Percentiles rank a stretch among this genome's conserved stretches.
These are phyloP conservation scores for Zophobas atratus DNA, from an alignment of 1,140 invertebrate genomes.

Conservation along the genomic window DNA sequence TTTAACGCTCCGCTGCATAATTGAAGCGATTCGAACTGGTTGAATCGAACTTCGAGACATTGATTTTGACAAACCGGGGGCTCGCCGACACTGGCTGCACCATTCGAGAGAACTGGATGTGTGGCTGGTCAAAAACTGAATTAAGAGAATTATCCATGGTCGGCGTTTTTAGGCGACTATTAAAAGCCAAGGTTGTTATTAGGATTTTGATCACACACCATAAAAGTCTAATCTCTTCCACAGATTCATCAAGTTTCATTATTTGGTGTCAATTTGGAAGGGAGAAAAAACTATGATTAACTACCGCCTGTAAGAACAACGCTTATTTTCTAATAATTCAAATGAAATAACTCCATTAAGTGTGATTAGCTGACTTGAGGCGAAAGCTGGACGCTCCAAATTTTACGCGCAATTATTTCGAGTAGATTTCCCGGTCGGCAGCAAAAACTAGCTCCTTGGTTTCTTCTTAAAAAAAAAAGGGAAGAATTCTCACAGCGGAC, in stretches of 20 bases:
- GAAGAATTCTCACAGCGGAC: no score
- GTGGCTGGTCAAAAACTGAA: constrained; percentile 35
- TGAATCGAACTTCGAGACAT: neutral
- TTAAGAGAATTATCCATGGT: constrained; percentile 36
- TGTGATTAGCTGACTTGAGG: constrained; percentile 23
- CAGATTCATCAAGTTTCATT: constrained; percentile 30
- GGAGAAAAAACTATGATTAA: constrained; percentile 23
- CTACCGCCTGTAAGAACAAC: neutral
- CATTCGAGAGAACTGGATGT: constrained; percentile 30
- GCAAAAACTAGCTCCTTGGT: neutral
- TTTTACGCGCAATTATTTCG: constrained; percentile 9
- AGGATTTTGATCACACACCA: constrained; percentile 41
- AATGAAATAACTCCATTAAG: constrained; percentile 33
- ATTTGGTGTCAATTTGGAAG: constrained; percentile 28
- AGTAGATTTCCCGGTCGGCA: neutral
- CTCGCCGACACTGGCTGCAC: neutral
- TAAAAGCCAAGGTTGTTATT: constrained; percentile 31
- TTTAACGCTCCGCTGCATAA: constrained; percentile 30
- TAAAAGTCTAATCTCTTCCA: constrained; percentile 36
- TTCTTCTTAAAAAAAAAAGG: neutral
- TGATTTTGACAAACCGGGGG: constrained; percentile 21
- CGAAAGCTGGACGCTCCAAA: constrained; percentile 5
- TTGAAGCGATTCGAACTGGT: constrained; percentile 19
- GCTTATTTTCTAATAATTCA: constrained; percentile 34
- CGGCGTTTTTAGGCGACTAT: constrained; percentile 12